These are phyloP conservation scores for Ophion ellenae DNA, from an alignment of 2,888 invertebrate species.

Conservation along the genomic window DNA sequence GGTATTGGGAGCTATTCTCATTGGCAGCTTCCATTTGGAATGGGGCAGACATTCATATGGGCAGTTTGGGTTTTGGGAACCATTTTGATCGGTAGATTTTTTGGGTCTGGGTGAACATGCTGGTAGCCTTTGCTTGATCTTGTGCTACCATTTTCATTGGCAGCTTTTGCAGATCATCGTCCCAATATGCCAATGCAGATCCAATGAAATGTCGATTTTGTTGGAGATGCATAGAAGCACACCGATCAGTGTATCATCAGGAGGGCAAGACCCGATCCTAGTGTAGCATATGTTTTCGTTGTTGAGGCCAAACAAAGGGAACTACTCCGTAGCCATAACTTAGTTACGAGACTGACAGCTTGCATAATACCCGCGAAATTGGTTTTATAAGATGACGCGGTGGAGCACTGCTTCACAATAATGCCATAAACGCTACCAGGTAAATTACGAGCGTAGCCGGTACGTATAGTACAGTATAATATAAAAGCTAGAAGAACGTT, in stretches of 20 bases:
- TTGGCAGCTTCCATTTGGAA: too few relatives aligned
- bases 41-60: too few relatives aligned
- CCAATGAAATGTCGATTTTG: too few relatives aligned
- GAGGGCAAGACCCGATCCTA: not conserved
- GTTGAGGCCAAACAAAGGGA: constrained; percentile 39
- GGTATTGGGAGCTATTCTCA: too few relatives aligned
- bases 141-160: too few relatives aligned
- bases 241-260: not conserved
- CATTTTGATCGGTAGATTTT: too few relatives aligned
- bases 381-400: constrained; percentile 82
- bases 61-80: too few relatives aligned
- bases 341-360: constrained; percentile 82
- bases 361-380: constrained; percentile 83
- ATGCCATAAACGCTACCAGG: constrained; percentile 81
- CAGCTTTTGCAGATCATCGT: too few relatives aligned
- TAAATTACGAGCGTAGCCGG: constrained; percentile 79
- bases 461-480: constrained; percentile 14
- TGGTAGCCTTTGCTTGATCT: too few relatives aligned
- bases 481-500: constrained; percentile 7
- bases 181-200: too few relatives aligned
- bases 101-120: too few relatives aligned
- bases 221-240: too few relatives aligned
- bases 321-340: constrained; percentile 80
- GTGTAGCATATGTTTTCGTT: not conserved
- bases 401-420: constrained; percentile 79